Evolutionary conservation across 2,797 vertebrate species (phyloP).

Genomic region (Molossus alvarezi): DNA sequence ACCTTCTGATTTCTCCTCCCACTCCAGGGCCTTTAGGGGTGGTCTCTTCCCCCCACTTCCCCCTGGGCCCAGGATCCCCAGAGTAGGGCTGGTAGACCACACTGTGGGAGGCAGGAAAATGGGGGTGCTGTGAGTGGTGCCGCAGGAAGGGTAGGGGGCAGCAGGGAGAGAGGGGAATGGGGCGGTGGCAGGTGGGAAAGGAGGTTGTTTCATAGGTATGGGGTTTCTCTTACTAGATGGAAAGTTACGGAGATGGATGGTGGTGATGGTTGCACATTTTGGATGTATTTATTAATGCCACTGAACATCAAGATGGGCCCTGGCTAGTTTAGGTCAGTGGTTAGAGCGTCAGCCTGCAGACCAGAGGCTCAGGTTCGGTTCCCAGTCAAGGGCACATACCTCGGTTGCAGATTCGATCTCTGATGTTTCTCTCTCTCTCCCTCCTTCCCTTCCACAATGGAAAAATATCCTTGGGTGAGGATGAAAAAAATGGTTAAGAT

Average conservation of each 20-base stretch:
- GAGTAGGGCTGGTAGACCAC: neutral
- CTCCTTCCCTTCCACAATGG: too few relatives aligned
- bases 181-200: neutral
- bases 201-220: neutral
- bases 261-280: neutral
- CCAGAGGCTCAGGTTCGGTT: too few relatives aligned
- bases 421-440: too few relatives aligned
- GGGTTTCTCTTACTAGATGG: neutral
- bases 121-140: neutral
- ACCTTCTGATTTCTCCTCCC: neutral
- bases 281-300: neutral
- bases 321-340: too few relatives aligned
- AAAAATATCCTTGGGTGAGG: too few relatives aligned
- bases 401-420: too few relatives aligned
- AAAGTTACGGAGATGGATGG: neutral
- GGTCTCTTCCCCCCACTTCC: neutral
- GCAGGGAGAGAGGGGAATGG: neutral
- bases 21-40: neutral
- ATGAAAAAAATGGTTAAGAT: neutral
- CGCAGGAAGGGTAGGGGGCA: too few relatives aligned
- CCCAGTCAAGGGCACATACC: too few relatives aligned
- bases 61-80: neutral
- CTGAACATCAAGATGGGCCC: neutral
- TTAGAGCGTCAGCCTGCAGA: too few relatives aligned
- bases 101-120: rapidly evolving